Evolutionary conservation across 2,113 vertebrate genomes (phyloP).

Genomic region (Melanostigma gelatinosum): DNA sequence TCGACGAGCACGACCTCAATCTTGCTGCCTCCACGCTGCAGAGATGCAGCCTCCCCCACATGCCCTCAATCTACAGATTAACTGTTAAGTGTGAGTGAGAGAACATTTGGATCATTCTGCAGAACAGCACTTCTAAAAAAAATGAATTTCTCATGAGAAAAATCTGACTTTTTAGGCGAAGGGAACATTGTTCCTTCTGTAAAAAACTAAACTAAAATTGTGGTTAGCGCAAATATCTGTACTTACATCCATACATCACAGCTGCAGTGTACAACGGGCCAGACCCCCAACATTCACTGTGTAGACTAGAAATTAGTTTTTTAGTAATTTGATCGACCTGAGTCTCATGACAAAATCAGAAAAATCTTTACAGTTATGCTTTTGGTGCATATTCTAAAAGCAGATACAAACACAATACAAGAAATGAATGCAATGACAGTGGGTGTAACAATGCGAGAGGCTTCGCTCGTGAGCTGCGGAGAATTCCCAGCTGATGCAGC

Average conservation of each 20-base stretch:
- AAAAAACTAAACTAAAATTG: background rate
- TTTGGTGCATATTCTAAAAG: background rate
- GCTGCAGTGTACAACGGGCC: background rate
- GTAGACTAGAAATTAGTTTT: background rate
- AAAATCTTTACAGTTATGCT: background rate
- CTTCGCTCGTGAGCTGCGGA: background rate
- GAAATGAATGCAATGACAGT: background rate
- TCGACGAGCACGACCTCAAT: slow-evolving; percentile 34
- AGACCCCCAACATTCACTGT: background rate
- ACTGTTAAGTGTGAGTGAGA: slow-evolving; percentile 18
- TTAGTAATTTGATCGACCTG: background rate
- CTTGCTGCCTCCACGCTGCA: slow-evolving; percentile 40
- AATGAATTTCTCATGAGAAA: background rate
- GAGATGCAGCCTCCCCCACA: slow-evolving; percentile 49
- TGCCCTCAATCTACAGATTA: slow-evolving; percentile 48
- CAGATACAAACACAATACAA: background rate
- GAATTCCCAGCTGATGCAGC: background rate
- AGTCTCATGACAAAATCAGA: background rate
- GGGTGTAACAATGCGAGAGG: background rate
- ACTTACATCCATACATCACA: background rate
- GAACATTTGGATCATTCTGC: slow-evolving; percentile 20
- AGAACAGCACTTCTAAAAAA: background rate
- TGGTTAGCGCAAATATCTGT: background rate
- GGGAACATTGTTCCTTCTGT: background rate
- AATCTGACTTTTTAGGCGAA: background rate